Conservation (phyloP, 2,888 invertebrate genomes). For the Thereva unica region DNA sequence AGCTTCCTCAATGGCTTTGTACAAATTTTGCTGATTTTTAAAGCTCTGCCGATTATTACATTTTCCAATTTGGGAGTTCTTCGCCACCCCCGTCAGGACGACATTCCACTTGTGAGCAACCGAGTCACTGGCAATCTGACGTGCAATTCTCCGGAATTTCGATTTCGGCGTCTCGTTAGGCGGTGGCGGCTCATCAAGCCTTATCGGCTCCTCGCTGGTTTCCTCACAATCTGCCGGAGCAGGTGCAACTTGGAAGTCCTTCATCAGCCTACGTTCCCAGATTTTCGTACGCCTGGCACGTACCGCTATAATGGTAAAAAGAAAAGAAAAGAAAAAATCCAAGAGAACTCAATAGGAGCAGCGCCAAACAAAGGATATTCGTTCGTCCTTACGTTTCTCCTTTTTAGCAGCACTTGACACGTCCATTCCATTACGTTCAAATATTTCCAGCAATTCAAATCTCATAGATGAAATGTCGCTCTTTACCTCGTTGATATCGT, state of each 20-base stretch:
- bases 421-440: constrained; percentile 86
- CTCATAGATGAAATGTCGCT: constrained; percentile 90
- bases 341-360: constrained; percentile 39
- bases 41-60: constrained; percentile 72
- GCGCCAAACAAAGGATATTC: constrained; percentile 9
- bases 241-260: constrained; percentile 84
- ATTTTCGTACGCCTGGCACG: constrained; percentile 77
- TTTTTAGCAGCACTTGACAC: constrained; percentile 73
- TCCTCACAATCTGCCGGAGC: constrained; percentile 67
- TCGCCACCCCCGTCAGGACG: constrained; percentile 64
- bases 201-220: constrained; percentile 52
- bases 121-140: constrained; percentile 71
- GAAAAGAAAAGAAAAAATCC: constrained; percentile 7
- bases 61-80: constrained; percentile 78
- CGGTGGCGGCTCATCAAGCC: constrained; percentile 54
- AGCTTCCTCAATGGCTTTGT: constrained; percentile 79
- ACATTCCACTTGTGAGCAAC: constrained; percentile 75
- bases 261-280: constrained; percentile 87
- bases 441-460: constrained; percentile 88
- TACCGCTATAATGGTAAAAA: constrained; percentile 60
- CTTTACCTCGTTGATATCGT: constrained; percentile 92
- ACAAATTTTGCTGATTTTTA: constrained; percentile 75
- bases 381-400: constrained; percentile 67
- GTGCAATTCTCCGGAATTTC: constrained; percentile 75
- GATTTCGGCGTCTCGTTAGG: constrained; percentile 67